A percentile compares a stretch with the other conserved stretches of the same genome.
Conservation (phyloP, 2,888 invertebrate species). For the Perithous albicinctus region DNA sequence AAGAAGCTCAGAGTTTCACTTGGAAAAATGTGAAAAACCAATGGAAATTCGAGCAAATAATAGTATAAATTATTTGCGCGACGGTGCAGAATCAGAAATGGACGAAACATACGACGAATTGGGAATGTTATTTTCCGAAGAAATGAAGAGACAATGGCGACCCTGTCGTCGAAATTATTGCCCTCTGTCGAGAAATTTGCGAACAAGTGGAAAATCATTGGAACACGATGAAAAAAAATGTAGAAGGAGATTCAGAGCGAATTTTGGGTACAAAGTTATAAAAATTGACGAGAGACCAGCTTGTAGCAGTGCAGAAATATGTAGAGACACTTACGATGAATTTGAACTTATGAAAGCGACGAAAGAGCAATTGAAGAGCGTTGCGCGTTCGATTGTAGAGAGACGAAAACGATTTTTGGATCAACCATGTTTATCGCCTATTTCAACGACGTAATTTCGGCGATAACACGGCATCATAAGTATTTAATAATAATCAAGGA, state of each 20-base stretch:
- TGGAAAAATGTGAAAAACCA: too few relatives aligned
- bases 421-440: constrained; percentile 66
- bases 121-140: constrained; percentile 72
- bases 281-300: constrained; percentile 68
- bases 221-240: constrained; percentile 71
- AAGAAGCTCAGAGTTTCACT: too few relatives aligned
- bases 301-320: constrained; percentile 72
- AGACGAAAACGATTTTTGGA: constrained; percentile 72
- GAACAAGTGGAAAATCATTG: neutral
- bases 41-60: neutral
- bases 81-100: constrained; percentile 5
- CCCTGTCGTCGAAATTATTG: constrained; percentile 72
- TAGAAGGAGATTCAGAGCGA: constrained; percentile 39
- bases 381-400: constrained; percentile 67
- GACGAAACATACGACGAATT: constrained; percentile 72
- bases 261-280: constrained; percentile 21
- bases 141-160: constrained; percentile 69
- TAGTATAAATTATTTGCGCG: neutral
- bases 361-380: constrained; percentile 46
- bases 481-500: neutral
- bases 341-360: constrained; percentile 69
- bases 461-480: neutral
- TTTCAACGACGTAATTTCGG: neutral
- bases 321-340: constrained; percentile 74
- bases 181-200: constrained; percentile 66